These are phyloP conservation scores for Uloborus plumipes DNA, from an alignment of 2,888 invertebrate genomes.

Conservation along the genomic window DNA sequence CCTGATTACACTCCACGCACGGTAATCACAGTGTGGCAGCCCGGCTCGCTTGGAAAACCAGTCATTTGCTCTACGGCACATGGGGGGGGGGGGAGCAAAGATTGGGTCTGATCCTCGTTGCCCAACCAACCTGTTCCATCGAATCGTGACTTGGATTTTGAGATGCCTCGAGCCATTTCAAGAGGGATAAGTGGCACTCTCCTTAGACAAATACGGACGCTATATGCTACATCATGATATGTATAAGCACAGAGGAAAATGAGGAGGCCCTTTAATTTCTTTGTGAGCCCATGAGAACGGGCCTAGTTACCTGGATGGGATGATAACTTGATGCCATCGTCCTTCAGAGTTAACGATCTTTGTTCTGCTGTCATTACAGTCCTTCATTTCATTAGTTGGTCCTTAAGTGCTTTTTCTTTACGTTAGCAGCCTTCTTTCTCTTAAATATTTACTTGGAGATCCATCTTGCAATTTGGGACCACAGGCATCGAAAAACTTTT, in stretches of 20 bases:
- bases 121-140: neutral
- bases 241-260: neutral
- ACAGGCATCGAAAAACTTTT: too few relatives aligned
- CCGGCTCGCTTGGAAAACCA: constrained; percentile 9
- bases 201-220: constrained; percentile 37
- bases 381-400: too few relatives aligned
- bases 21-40: constrained; percentile 44
- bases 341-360: too few relatives aligned
- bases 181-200: constrained; percentile 27
- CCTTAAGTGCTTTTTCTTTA: too few relatives aligned
- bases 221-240: neutral
- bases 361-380: too few relatives aligned
- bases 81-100: neutral
- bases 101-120: neutral
- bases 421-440: too few relatives aligned
- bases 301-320: too few relatives aligned
- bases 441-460: too few relatives aligned
- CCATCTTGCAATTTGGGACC: too few relatives aligned
- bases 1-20: constrained; percentile 51
- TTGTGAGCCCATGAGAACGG: too few relatives aligned
- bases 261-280: neutral
- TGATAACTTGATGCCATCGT: too few relatives aligned
- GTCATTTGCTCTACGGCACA: constrained; percentile 10
- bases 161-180: neutral
- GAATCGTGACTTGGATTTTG: neutral